These are phyloP conservation scores for Crossocerus cetratus DNA, from an alignment of 2,888 invertebrate genomes.

Conservation along the genomic window DNA sequence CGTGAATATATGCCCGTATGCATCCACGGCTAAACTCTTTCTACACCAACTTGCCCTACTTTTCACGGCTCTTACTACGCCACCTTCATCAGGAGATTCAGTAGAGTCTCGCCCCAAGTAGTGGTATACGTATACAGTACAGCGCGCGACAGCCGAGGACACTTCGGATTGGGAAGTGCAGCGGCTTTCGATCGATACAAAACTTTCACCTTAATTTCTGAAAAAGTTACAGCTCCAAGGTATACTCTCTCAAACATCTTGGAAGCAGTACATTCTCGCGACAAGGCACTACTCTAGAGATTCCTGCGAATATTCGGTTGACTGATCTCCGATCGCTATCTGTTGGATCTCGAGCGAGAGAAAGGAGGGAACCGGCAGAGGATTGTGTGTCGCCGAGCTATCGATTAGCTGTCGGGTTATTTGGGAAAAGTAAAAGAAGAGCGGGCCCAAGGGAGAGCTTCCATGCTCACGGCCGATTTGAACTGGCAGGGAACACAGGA, in stretches of 20 bases:
- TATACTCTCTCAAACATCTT: not conserved
- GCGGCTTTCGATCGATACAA: too few species aligned
- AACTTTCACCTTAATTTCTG: too few species aligned
- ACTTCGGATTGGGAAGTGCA: too few species aligned
- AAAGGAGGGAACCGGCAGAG: too few species aligned
- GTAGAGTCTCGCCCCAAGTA: too few species aligned
- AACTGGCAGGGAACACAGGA: slow-evolving; percentile 73
- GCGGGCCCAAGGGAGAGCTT: slow-evolving; percentile 69
- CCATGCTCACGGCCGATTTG: slow-evolving; percentile 61
- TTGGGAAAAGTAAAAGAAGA: slow-evolving; percentile 75
- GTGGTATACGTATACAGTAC: too few species aligned
- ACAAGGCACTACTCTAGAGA: not conserved
- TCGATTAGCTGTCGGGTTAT: slow-evolving; percentile 75
- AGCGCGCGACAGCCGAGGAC: too few species aligned
- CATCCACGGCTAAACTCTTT: not conserved
- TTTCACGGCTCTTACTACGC: not conserved
- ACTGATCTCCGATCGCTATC: too few species aligned
- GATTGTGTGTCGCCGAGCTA: slow-evolving; percentile 53
- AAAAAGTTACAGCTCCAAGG: not conserved
- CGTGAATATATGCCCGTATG: not conserved
- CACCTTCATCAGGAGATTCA: too few species aligned
- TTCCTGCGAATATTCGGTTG: too few species aligned
- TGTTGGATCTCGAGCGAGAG: too few species aligned
- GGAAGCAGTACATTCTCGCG: not conserved
- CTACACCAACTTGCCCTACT: not conserved